Evolutionary conservation across 2,888 invertebrate species (phyloP), one percentile per base, ranked within the genome.

Genomic region (Cheilosia vulpina): DNA sequence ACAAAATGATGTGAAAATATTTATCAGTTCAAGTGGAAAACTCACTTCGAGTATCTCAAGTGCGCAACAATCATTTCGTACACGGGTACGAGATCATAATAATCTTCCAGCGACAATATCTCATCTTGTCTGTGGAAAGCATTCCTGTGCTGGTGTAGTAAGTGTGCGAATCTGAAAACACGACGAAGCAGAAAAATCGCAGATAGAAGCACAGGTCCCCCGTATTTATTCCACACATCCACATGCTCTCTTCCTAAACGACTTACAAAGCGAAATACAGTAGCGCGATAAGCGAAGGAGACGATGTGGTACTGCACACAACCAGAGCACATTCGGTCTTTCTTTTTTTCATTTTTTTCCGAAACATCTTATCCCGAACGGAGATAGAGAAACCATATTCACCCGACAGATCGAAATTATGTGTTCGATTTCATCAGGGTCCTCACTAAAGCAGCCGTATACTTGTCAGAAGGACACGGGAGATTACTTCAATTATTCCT

Each of bases 1-100:
- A 81, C 81, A 85, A 85, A 81, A 85, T 85, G 81, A 81, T 85
- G 85, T 81, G 81, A 85, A 85, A 85, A 85, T 85, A 85, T 85
- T 85, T 85, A 85, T 81, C 85, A 76, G 50, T 81, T 76, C 81
- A 85, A 85, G 85, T 85, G 81, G 85, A 85, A 85, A 85, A 85
- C 85, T 85, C 85, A 85, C 81, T 85, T 81, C 76, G 68, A 85
- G 85, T 85, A 85, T 81, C 81, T 81, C 72, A 85, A 85, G 85
- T 81, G 85, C 76, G 72, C 72, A 81, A 85, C 85, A 85, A 81
- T 85, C 79, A 72, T 79, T 79, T 53, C 43, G 57, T 65, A 79
- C 79, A 79, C 50, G 65, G 79, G 72, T 58, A 72, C 65, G 58
- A 73, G 79, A 79, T 79, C 72, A 79, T 72, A 79, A 79, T 79